These are phyloP conservation scores for Tanytarsus gracilentus DNA, from an alignment of 2,888 invertebrate genomes.

Conservation along the genomic window DNA sequence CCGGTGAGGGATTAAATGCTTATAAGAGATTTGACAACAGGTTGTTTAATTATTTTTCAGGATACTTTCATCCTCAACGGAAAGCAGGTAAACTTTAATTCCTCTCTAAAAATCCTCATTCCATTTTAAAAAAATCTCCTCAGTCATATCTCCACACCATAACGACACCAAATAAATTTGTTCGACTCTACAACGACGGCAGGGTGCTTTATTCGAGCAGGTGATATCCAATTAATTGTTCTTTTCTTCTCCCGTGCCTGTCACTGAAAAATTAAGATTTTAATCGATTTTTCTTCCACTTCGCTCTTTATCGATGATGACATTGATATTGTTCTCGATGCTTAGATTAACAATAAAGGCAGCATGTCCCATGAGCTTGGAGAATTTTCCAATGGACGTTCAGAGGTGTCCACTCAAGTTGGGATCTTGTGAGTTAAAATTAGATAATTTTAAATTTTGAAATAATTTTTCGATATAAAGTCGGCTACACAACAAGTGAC, in stretches of 20 bases:
- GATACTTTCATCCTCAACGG: slow-evolving; percentile 80
- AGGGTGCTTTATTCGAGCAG: slow-evolving; percentile 66
- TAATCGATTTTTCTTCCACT: background rate
- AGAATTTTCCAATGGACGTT: slow-evolving; percentile 79
- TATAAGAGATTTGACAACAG: no score
- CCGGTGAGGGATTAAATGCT: no score
- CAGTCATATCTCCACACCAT: slow-evolving; percentile 70
- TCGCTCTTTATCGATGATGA: slow-evolving; percentile 33
- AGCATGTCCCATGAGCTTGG: slow-evolving; percentile 71
- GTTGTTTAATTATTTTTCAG: no score
- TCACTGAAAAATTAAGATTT: background rate
- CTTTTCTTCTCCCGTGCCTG: background rate
- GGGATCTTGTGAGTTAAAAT: slow-evolving; percentile 64
- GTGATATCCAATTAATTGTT: slow-evolving; percentile 37
- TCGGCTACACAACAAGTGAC: slow-evolving; percentile 64
- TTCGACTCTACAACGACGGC: slow-evolving; percentile 65
- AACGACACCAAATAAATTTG: slow-evolving; percentile 77
- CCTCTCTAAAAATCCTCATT: no score
- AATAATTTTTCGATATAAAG: slow-evolving; percentile 42
- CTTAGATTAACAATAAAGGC: slow-evolving; percentile 71
- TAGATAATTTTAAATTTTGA: background rate
- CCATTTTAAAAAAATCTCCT: background rate
- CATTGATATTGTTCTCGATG: background rate
- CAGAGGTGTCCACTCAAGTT: slow-evolving; percentile 70
- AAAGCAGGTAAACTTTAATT: slow-evolving; percentile 54